Evolutionary conservation across 2,113 vertebrate genomes (phyloP).

Genomic region (Manacus vitellinus): DNA sequence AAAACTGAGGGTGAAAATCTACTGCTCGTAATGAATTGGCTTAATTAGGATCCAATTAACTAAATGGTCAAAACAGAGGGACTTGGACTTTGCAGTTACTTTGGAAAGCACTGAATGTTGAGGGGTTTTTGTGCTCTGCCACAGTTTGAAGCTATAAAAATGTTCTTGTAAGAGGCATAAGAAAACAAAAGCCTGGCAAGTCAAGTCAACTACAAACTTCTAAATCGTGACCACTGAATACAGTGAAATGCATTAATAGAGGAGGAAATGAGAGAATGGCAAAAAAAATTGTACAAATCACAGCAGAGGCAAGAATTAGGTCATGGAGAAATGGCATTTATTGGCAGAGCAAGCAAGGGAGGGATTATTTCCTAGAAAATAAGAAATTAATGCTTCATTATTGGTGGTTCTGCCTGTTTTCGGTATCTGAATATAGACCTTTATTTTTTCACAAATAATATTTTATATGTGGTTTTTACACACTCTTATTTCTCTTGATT

Average conservation of each 20-base stretch:
- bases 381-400: neutral
- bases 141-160: neutral
- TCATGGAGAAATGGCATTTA: neutral
- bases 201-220: neutral
- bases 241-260: neutral
- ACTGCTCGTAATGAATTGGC: neutral
- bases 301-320: neutral
- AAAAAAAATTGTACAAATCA: neutral
- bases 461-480: neutral
- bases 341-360: neutral
- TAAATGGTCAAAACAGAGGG: neutral
- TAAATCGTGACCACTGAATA: accelerated
- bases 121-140: neutral
- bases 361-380: neutral
- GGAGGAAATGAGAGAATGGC: neutral
- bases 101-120: neutral
- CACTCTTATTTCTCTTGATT: neutral
- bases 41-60: neutral
- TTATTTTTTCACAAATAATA: too few relatives aligned
- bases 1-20: neutral
- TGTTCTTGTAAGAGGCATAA: accelerated
- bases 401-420: neutral
- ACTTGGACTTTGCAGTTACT: neutral
- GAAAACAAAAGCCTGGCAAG: neutral
- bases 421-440: too few relatives aligned